phyloP scores from a whole-genome alignment of 1,140 invertebrate genomes.

The Trinorchestia longiramus region DNA sequence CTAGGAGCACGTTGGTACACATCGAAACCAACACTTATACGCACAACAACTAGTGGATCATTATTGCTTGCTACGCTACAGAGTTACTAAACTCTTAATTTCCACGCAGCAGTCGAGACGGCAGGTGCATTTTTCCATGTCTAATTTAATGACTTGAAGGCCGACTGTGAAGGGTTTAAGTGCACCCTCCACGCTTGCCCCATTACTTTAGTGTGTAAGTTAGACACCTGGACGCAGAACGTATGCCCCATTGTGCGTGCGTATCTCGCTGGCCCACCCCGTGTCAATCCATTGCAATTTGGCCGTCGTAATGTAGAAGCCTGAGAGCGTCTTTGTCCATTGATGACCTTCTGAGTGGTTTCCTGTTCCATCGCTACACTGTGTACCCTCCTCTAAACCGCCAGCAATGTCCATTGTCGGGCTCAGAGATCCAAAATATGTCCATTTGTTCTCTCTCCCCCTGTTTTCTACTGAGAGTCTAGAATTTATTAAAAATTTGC shows the following conservation, averaged over 20 bases:
- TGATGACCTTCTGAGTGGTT: conserved; percentile 45
- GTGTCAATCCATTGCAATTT: conserved; percentile 50
- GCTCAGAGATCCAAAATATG: not conserved
- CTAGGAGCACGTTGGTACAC: too few species aligned
- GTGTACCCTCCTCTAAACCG: not conserved
- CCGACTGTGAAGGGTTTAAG: too few species aligned
- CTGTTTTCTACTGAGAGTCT: not conserved
- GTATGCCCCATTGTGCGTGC: conserved; percentile 14
- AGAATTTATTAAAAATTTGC: not conserved
- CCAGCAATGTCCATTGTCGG: not conserved
- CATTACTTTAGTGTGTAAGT: not conserved
- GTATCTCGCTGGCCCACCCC: conserved; percentile 17
- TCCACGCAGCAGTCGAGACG: too few species aligned
- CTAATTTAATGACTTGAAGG: too few species aligned
- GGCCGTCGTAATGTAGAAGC: conserved; percentile 43
- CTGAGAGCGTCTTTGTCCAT: conserved; percentile 31
- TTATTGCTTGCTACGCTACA: too few species aligned
- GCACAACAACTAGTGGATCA: too few species aligned
- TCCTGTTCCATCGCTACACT: conserved; percentile 2
- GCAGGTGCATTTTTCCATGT: too few species aligned
- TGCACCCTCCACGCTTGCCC: not conserved
- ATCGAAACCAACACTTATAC: too few species aligned
- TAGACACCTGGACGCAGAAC: conserved; percentile 13
- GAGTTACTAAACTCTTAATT: too few species aligned
- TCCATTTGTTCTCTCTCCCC: conserved; percentile 12